Base-by-base conservation (phyloP, 2,888 invertebrate species). In the Drosophila testacea region DNA sequence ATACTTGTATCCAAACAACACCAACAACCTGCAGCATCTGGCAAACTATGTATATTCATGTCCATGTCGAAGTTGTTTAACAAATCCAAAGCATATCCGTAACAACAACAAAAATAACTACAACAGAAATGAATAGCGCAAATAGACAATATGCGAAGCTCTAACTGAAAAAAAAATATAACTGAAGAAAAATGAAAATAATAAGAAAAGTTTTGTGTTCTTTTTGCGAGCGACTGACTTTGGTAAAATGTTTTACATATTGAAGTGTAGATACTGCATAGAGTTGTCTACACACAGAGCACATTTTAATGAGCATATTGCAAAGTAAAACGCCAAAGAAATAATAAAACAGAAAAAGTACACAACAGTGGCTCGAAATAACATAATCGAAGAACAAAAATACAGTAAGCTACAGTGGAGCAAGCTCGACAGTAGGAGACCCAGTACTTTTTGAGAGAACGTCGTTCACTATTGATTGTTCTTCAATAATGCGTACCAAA, bases 241-340 rank as follows among this genome's bases (percentile, higher is more conserved):
- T 59, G 56, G 62, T 52, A 39, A 42, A 69, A 60, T 77, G 62
- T 57, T 76, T 44, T 73, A 60, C 69, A 67, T 63, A 57, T 34
- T 41, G 50, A 57, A 66, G 52, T 69, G 54, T 38, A 39, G 38
- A 41, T 39, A 50, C 38, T 55, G 36, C 51, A 60, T 10, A 32
- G 51, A 51, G 36, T 47, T 55, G 22, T 41, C 54, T 51, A 36
- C 70, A 64, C 69, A 59, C 57, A 57, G 54, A 55, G 76, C 76
- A 86, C 86, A 86, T 81, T 83, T 70, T 82, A 82, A 86, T 82
- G 79, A 82, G 81, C 86, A 86, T 86, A 73, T 83, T 83, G 75
- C 66, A 61, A 68, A 67, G 73, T 38, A 68, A 63, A 65, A 50
- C 11, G 54, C 42, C 57, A 63, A 47, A 41, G 13, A 65, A 72